Base-by-base conservation (phyloP, 1,140 invertebrate genomes). In the Limonius californicus region DNA sequence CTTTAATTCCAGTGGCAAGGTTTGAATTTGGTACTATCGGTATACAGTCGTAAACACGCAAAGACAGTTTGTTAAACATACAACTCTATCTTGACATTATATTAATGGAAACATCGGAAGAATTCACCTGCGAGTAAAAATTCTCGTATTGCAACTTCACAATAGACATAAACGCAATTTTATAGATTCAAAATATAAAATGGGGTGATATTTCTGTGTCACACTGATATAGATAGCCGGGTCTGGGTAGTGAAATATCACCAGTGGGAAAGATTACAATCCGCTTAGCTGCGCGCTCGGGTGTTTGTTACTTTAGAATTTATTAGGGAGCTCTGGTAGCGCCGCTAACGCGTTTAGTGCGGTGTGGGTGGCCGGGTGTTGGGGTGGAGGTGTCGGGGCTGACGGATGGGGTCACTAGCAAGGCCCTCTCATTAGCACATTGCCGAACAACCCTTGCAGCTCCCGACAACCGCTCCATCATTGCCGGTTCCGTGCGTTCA, bases 191-290 rank as follows among this genome's bases (percentile, higher is more conserved):
- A 63, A 54, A 59, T 43, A 63, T 58, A 63, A 63, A 53, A 63
- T 35, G 45, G 59, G 43, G 65, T 39, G 60, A 68, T 68, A 68
- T 68, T 68, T 68, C 66, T 65, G 62, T 65, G 66, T 65, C 63
- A 68, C 62, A 54, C 65, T 61, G 61, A 63, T 67, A 65, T 59
- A 65, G 68, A 67, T 62, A 66, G 63, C 21, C 60, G 54, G 59
- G 53, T 59, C 59, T 57, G 64, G 59, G 57, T 63, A 61, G 68
- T 70, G 66, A 70, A 70, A 70, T 70, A 70, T 70, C 66, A 68
- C 68, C 68, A 61, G 61, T 66, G 68, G 68, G 66, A 70, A 68
- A 70, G 68, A 70, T 70, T 70, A 70, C 67, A 70, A 70, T 70
- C 68, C 68, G 68, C 68, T 68, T 70, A 70, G 67, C 62, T 61